Evolutionary conservation across 2,888 invertebrate genomes (phyloP).

Genomic region (Pristionchus japonicus): DNA sequence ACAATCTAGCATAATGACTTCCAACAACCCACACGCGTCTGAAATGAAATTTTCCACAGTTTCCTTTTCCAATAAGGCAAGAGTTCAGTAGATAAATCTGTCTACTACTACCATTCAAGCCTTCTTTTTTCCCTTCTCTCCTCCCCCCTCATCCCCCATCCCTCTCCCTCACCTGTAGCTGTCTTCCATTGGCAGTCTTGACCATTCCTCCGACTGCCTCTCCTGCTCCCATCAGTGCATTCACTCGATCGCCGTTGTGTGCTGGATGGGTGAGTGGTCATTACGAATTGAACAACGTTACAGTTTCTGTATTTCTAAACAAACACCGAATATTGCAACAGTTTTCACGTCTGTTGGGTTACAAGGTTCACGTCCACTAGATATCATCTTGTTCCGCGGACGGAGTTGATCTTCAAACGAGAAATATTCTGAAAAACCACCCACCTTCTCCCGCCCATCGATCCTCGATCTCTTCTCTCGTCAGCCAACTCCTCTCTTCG

Average conservation of each 20-base stretch:
- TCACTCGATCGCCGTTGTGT: conserved; percentile 78
- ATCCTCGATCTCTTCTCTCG: conserved; percentile 34
- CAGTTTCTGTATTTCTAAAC: background rate
- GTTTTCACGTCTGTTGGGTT: background rate
- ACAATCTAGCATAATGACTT: too few species aligned
- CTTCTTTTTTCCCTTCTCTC: background rate
- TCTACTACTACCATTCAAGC: too few species aligned
- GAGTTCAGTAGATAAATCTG: too few species aligned
- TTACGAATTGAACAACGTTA: background rate
- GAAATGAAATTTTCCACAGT: too few species aligned
- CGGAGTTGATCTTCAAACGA: background rate
- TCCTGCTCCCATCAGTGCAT: conserved; percentile 83
- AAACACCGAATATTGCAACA: too few species aligned
- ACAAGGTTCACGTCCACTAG: background rate
- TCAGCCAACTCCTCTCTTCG: conserved; percentile 17
- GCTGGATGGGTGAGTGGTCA: conserved; percentile 76
- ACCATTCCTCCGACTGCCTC: conserved; percentile 97
- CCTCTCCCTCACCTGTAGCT: conserved; percentile 10
- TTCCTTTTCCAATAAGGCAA: too few species aligned
- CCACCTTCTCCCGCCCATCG: background rate
- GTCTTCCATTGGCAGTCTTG: conserved; percentile 83
- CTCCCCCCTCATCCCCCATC: background rate
- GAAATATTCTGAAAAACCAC: too few species aligned
- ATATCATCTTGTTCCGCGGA: background rate
- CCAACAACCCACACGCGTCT: too few species aligned